phyloP scores from a whole-genome alignment of 1,140 invertebrate species.

The Drosophila teissieri region DNA sequence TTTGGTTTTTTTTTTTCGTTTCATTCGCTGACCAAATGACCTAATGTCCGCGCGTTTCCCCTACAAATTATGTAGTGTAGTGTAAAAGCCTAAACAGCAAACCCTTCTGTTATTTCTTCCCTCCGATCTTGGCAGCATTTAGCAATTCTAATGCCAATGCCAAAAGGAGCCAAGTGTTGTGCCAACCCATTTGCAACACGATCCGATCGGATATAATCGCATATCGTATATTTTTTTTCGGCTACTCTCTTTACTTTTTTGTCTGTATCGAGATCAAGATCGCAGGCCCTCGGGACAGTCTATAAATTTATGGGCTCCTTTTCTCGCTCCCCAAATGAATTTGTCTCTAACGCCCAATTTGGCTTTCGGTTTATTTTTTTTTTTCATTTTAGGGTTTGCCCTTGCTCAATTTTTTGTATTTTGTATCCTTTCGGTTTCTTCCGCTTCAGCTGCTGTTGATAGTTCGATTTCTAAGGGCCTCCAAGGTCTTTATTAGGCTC shows the following conservation, averaged over 20 bases:
- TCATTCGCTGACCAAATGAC: constrained; percentile 69
- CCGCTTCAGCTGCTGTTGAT: constrained; percentile 65
- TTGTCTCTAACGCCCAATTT: constrained; percentile 81
- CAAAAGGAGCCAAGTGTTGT: constrained; percentile 50
- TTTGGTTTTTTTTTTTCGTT: not conserved
- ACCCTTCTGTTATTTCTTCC: constrained; percentile 17
- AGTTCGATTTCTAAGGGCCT: constrained; percentile 78
- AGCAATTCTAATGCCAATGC: constrained; percentile 82
- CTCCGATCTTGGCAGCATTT: constrained; percentile 45
- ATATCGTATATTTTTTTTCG: constrained; percentile 1
- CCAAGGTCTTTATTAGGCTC: constrained; percentile 76
- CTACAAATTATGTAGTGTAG: constrained; percentile 68
- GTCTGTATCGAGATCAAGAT: constrained; percentile 15
- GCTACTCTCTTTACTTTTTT: not conserved
- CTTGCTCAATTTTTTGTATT: not conserved
- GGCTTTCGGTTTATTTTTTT: constrained; percentile 16
- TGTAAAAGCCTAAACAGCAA: constrained; percentile 63
- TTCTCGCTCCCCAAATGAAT: constrained; percentile 68
- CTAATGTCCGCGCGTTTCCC: constrained; percentile 57
- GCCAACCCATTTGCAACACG: constrained; percentile 64
- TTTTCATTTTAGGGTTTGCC: constrained; percentile 16
- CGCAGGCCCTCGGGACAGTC: constrained; percentile 63
- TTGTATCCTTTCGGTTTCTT: constrained; percentile 7
- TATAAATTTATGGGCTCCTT: constrained; percentile 77
- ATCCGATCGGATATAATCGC: constrained; percentile 31